Evolutionary conservation across 1,140 invertebrate genomes (phyloP).

Genomic region (Cotesia vestalis): DNA sequence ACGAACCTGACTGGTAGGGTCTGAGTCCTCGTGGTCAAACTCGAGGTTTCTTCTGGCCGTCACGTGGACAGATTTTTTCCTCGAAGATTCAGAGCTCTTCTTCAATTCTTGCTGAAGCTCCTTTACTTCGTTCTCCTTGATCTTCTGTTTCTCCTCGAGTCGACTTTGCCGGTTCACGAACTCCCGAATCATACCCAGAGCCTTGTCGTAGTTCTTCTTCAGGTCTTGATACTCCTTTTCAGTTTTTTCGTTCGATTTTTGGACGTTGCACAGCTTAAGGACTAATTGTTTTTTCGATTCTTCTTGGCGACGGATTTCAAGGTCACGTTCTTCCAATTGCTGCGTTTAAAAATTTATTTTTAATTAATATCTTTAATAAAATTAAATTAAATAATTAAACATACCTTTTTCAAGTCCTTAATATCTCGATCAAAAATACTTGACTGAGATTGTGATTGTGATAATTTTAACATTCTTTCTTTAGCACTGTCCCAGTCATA

Average conservation of each 20-base stretch:
- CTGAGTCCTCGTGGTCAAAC: not conserved
- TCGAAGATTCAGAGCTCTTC: constrained; percentile 41
- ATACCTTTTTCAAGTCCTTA: constrained; percentile 34
- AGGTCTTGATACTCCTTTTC: constrained; percentile 55
- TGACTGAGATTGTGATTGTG: not conserved
- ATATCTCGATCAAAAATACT: constrained; percentile 13
- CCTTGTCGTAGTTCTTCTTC: constrained; percentile 54
- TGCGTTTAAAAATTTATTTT: constrained; percentile 31
- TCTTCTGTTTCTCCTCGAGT: constrained; percentile 48
- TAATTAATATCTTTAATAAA: not conserved
- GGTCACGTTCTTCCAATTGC: constrained; percentile 57
- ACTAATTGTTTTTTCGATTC: constrained; percentile 56
- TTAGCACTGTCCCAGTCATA: constrained; percentile 48
- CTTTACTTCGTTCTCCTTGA: constrained; percentile 54
- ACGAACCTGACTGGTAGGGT: not conserved
- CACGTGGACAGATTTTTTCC: constrained; percentile 40
- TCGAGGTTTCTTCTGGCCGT: not conserved
- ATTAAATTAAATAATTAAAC: not conserved
- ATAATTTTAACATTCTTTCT: constrained; percentile 12
- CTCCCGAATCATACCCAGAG: constrained; percentile 59
- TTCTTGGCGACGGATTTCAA: constrained; percentile 49
- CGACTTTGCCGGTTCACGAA: constrained; percentile 56
- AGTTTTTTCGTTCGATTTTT: constrained; percentile 46
- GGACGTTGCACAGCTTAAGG: constrained; percentile 52
- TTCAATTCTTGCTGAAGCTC: constrained; percentile 54